Evolutionary conservation across 2,113 vertebrate genomes (phyloP).

Genomic region (Morone chrysops): DNA sequence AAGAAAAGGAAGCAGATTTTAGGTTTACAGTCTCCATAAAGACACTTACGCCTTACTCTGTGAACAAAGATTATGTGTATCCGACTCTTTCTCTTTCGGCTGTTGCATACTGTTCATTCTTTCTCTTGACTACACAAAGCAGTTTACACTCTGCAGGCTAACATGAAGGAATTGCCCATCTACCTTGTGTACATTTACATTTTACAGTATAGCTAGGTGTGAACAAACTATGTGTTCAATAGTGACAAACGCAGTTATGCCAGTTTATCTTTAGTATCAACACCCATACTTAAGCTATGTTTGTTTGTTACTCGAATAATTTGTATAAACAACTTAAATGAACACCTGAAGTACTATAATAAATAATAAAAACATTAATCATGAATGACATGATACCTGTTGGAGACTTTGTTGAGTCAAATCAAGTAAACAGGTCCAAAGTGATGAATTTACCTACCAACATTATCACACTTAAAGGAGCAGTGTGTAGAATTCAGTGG

Average conservation of each 20-base stretch:
- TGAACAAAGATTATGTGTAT: neutral
- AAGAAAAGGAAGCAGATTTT: slow-evolving; percentile 18
- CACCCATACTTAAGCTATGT: neutral
- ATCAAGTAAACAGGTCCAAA: too few relatives aligned
- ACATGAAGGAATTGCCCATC: neutral
- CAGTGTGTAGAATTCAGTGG: too few relatives aligned
- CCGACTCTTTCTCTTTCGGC: neutral
- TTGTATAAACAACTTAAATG: neutral
- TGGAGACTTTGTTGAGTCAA: too few relatives aligned
- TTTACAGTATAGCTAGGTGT: neutral
- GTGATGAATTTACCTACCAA: too few relatives aligned
- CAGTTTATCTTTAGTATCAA: neutral
- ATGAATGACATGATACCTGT: neutral
- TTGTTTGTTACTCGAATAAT: neutral
- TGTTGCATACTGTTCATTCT: neutral
- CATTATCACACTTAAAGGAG: too few relatives aligned
- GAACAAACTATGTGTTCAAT: neutral
- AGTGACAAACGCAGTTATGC: neutral
- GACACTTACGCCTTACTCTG: neutral
- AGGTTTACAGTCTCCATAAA: slow-evolving; percentile 8
- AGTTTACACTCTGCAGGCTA: neutral
- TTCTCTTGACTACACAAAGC: neutral
- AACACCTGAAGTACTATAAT: neutral
- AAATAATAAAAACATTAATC: neutral
- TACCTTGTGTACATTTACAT: neutral